Conservation (phyloP, 2,113 vertebrate species). For the Rissa tridactyla region DNA sequence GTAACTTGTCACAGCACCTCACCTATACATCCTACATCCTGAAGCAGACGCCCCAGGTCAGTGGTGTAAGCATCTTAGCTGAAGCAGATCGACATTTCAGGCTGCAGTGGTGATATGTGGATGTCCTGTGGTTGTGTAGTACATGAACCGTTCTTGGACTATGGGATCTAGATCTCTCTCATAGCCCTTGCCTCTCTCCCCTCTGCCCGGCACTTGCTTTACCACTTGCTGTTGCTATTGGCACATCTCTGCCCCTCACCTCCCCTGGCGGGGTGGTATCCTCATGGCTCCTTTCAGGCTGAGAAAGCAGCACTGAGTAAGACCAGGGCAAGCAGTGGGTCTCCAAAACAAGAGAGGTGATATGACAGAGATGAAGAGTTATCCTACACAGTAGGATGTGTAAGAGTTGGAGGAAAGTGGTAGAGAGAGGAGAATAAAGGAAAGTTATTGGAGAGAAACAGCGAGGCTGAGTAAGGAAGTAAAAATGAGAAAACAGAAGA, state of each 20-base stretch:
- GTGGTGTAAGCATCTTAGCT: background rate
- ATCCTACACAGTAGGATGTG: background rate
- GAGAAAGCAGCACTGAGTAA: background rate
- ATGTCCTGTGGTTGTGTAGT: background rate
- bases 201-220: background rate
- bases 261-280: background rate
- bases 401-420: background rate
- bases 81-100: background rate
- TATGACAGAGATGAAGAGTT: background rate
- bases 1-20: conserved; percentile 89
- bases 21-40: conserved; percentile 98
- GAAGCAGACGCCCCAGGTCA: conserved; percentile 92
- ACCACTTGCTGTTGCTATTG: background rate
- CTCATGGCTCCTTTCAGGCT: background rate
- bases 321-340: background rate
- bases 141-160: background rate
- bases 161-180: background rate
- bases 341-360: background rate
- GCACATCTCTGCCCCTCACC: background rate
- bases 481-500: background rate
- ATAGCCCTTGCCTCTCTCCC: background rate
- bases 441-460: background rate
- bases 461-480: background rate
- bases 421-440: background rate
- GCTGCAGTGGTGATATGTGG: background rate